Conservation (phyloP, 2,888 invertebrate genomes). For the Drosophila silvestris region DNA sequence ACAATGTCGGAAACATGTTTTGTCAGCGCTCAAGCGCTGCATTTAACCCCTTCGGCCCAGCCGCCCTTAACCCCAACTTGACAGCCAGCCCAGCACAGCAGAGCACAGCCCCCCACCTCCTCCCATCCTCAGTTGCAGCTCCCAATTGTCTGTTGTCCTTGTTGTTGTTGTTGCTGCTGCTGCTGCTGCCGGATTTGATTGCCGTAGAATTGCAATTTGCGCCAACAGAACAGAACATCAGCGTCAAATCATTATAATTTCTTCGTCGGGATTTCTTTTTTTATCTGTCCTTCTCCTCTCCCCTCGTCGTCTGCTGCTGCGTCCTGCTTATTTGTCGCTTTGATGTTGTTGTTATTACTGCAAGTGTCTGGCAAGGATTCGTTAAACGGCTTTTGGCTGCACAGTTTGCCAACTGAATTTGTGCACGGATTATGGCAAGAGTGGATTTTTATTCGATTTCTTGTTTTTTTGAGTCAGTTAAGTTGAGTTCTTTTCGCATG, state of each 20-base stretch:
- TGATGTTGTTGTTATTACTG: constrained; percentile 37
- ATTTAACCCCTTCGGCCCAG: constrained; percentile 70
- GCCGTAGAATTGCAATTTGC: constrained; percentile 80
- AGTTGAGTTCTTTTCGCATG: neutral
- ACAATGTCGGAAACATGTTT: constrained; percentile 75
- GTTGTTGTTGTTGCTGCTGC: constrained; percentile 30
- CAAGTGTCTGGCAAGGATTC: constrained; percentile 50
- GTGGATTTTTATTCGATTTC: neutral
- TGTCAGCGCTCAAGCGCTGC: constrained; percentile 73
- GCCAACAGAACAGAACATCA: constrained; percentile 78
- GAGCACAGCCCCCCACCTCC: neutral
- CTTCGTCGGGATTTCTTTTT: constrained; percentile 61
- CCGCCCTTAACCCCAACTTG: constrained; percentile 26
- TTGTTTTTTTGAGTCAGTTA: neutral
- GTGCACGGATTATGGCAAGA: constrained; percentile 12
- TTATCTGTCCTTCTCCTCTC: constrained; percentile 6
- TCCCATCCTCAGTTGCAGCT: neutral
- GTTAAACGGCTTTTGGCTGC: constrained; percentile 39
- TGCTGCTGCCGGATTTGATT: constrained; percentile 71
- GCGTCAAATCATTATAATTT: constrained; percentile 81
- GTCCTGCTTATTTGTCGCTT: constrained; percentile 35
- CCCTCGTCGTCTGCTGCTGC: neutral
- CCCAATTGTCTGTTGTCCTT: constrained; percentile 55
- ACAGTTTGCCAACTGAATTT: constrained; percentile 26
- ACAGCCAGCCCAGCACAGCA: constrained; percentile 2